Evolutionary conservation across 2,888 invertebrate genomes (phyloP), one percentile per base, ranked within the genome.

Genomic region (Drosophila histrio): DNA sequence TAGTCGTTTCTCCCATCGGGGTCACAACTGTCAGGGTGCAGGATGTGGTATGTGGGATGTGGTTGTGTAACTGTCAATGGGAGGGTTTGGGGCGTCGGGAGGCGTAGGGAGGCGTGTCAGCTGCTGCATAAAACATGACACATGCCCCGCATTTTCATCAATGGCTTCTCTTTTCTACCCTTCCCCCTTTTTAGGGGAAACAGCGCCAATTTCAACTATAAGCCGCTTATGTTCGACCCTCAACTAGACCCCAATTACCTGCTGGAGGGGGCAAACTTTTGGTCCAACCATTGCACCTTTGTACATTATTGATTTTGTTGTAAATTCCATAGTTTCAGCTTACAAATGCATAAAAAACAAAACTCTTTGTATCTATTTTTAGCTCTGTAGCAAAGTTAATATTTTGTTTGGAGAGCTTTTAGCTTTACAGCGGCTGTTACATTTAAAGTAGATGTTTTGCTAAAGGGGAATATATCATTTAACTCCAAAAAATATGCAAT

Each of bases 71-170:
- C n/a, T 32, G 32, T 22, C 15, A 2, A n/a, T 5, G 19, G 19
- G 9, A 6, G 1, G 8, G 8, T 22, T 11, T 1, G 3, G 11
- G 5, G 50, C 1, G 24, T 9, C 4, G 46, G 11, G 4, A 3
- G 6, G 21, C 19, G 32, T 3, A 17, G 15, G 17, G 28, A 41
- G 38, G 9, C 32, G 36, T 36, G 30, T 8, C 26, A 36, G 61
- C 41, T 64, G 56, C 46, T 81, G 72, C 75, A 75, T 79, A 79
- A 82, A 64, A 68, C 66, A 81, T 85, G 64, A 68, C 77, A 70
- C 72, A 64, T 71, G 71, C 24, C 28, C 53, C 59, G 61, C 74
- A 41, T 59, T 77, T 72, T 63, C 74, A 80, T 80, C 77, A 73
- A 77, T 62, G 62, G 46, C 13, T 52, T 47, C 52, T 24, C 41